Base-by-base conservation (phyloP, 2,888 invertebrate genomes). In the Dynastes maya region DNA sequence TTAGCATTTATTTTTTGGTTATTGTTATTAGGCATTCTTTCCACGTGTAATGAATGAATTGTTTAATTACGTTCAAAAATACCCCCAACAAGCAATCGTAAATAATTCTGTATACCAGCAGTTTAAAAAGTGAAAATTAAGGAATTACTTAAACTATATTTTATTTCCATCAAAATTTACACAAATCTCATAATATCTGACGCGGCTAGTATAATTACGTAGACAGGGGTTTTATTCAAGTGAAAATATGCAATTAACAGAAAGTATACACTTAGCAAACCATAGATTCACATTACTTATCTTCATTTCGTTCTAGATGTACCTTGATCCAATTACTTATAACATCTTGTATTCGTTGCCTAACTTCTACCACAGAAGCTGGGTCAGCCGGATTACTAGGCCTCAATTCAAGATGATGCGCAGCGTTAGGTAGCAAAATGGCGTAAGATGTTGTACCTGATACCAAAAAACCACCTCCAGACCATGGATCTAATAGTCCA, bases 401-500 rank as follows among this genome's bases (percentile, higher is more conserved):
- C 88, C 96, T 91, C 81, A 97, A 90, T 88, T 97, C 97, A 76
- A 96, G 89, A 87, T 97, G 97, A 89, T 97, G 97, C 0, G 97
- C 97, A 0, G 94, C 94, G 87, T 96, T 94, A 0, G 95, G 92
- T 81, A 97, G 94, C 45, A 96, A 89, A 16, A 97, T 90, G 0
- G 95, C 92, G 16, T 91, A 87, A 0, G 96, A 91, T 0, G 92
- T 90, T 29, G 94, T 87, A 80, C 93, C 93, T 27, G 94, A 87
- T 84, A 91, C 91, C 45, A 96, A 86, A 64, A 97, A 93, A 27
- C 97, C 97, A 85, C 96, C 96, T 80, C 94, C 93, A 76, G 94
- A 93, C 97, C 97, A 97, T 0, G 97, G 97, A 88, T 97, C 97
- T 81, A 96, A 85, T 1, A 96, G 89, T 0, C 97, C 97, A 87